Base-by-base conservation (phyloP, 2,113 vertebrate species). In the Anser cygnoides region DNA sequence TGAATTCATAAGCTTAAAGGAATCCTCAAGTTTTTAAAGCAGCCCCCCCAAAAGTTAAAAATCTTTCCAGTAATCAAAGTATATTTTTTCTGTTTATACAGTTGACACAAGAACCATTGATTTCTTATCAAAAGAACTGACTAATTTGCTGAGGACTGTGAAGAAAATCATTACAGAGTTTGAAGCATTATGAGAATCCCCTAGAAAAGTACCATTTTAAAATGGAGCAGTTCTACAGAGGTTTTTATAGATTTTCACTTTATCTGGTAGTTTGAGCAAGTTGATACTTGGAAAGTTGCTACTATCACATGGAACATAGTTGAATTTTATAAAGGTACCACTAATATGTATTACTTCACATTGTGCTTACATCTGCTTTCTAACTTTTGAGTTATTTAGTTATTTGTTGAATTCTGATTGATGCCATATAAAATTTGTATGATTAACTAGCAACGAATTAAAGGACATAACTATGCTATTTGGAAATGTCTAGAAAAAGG, bases 81-180 rank as follows among this genome's bases (percentile, higher is more conserved):
- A 11, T 11, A 17, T 87, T 87, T 71, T 73, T 62, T 18, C 33
- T 62, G 5, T 84, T 94, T 87, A 26, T 83, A 71, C 63, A 84
- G 39, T 59, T 88, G 29, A 67, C 84, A n/a, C 1, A 19, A 89
- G 66, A 83, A 62, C 6, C 39, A 92, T 84, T 29, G 72, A 68
- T 78, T 92, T 63, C 37, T 95, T 97, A 84, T 87, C 63, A 81
- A 82, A 94, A 91, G 18, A 91, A 28, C 7, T 90, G 39, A 88
- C 55, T 93, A 67, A 92, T 88, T 95, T 95, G n/a, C 55, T 87
- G 86, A 74, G 28, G 29, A 70, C 41, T 81, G 37, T 65, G 29
- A 88, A 68, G 58, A 89, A 90, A 93, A 94, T 93, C 35, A 85
- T 96, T 91, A 84, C 1, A 1, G 5, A 11, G 26, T 57, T 90